Percentiles rank a stretch among this genome's conserved stretches.
Conservation (phyloP, 2,888 invertebrate species). For the Theodoxus fluviatilis region DNA sequence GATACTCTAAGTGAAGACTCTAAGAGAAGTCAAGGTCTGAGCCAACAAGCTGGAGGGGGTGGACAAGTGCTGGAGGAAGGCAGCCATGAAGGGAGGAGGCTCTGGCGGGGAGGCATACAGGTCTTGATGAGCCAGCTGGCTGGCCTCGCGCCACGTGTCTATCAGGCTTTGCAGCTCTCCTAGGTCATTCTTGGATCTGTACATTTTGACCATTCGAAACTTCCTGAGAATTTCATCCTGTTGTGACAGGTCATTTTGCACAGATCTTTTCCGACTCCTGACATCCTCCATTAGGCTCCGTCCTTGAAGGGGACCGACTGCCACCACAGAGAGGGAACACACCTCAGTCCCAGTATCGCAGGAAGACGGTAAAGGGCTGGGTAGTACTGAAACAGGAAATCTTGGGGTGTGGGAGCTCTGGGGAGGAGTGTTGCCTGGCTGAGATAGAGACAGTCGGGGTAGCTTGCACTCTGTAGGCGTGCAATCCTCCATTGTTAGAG, state of each 20-base stretch:
- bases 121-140: conserved; percentile 46
- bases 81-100: conserved; percentile 45
- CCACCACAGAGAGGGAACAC: neutral
- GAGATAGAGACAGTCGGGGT: no score
- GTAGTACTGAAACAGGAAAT: no score
- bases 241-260: conserved; percentile 29
- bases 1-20: no score
- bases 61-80: conserved; percentile 43
- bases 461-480: no score
- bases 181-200: conserved; percentile 52
- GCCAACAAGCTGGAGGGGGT: no score
- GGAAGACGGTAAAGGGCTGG: no score
- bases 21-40: no score
- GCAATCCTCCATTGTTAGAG: no score
- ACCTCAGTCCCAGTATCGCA: no score
- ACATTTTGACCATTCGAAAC: conserved; percentile 53
- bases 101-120: conserved; percentile 41
- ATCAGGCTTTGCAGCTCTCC: conserved; percentile 42
- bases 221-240: conserved; percentile 46
- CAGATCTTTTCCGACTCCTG: conserved; percentile 10
- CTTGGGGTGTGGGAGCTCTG: no score
- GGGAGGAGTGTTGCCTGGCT: no score
- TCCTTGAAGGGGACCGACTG: neutral
- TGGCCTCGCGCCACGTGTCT: conserved; percentile 46
- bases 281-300: neutral